phyloP scores from a whole-genome alignment of 2,888 invertebrate genomes.

The Opisthograptis luteolata region DNA sequence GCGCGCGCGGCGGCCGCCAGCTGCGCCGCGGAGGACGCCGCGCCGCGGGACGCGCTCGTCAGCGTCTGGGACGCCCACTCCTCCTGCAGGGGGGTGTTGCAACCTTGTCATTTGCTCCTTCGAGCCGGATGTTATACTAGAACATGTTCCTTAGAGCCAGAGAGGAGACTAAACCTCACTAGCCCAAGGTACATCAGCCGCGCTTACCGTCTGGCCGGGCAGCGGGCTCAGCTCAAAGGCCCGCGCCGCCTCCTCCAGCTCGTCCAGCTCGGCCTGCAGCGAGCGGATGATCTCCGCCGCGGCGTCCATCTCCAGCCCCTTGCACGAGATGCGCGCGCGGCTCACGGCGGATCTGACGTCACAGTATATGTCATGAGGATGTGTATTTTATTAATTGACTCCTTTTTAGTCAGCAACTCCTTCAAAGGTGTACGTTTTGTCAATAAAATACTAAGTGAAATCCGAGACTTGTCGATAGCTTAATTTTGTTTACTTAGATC shows the following conservation, averaged over 20 bases:
- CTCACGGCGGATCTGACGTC: constrained; percentile 85
- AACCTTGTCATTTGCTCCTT: no score
- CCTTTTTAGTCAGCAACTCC: no score
- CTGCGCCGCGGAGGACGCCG: constrained; percentile 93
- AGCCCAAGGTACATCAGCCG: background rate
- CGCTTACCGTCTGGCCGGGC: constrained; percentile 91
- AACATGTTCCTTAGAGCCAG: no score
- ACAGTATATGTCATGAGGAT: no score
- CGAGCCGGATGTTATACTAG: no score
- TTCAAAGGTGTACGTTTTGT: no score
- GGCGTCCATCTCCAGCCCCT: constrained; percentile 93
- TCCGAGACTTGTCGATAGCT: no score
- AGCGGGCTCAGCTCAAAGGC: constrained; percentile 90
- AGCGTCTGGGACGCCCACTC: constrained; percentile 79
- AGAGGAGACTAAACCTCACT: background rate
- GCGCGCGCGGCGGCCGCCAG: constrained; percentile 93
- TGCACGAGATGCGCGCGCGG: constrained; percentile 90
- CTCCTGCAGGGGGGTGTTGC: constrained; percentile 46
- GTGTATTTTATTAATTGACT: no score
- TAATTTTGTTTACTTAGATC: no score
- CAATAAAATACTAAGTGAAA: no score
- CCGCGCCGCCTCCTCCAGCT: constrained; percentile 90
- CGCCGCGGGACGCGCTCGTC: constrained; percentile 86
- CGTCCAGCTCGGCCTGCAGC: constrained; percentile 92
- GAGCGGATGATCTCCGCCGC: constrained; percentile 92